Percentiles rank a stretch among this genome's conserved stretches.
Conservation (phyloP, 2,888 invertebrate genomes). For the Gnatocerus cornutus region DNA sequence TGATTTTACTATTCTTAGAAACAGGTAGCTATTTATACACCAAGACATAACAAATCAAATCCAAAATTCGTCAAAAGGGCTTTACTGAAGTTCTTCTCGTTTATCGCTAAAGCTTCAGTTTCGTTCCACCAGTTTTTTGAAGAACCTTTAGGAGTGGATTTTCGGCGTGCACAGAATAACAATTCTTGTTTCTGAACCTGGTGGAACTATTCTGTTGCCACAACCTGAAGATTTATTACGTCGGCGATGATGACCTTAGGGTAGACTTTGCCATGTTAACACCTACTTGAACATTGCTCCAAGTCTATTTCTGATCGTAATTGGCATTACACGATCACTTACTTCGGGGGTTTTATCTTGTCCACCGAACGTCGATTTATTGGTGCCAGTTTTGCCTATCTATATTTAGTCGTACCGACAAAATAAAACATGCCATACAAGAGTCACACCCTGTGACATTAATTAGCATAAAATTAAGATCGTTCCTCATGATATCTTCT, state of each 20-base stretch:
- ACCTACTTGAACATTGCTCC: conserved; percentile 30
- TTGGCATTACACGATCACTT: conserved; percentile 25
- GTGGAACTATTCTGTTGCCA: neutral
- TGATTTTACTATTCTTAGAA: neutral
- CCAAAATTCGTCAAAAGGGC: neutral
- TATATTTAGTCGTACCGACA: conserved; percentile 9
- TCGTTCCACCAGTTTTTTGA: too few species aligned
- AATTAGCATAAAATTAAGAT: neutral
- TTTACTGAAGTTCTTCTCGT: too few species aligned
- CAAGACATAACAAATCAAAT: neutral
- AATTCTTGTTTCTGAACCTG: neutral
- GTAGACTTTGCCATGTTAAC: conserved; percentile 30
- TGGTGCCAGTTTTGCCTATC: conserved; percentile 14
- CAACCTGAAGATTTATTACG: conserved; percentile 3
- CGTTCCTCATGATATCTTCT: conserved; percentile 1
- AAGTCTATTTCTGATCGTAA: conserved; percentile 35
- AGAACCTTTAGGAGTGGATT: too few species aligned
- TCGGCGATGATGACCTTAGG: conserved; percentile 33
- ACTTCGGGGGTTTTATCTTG: conserved; percentile 24
- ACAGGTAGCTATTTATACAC: neutral
- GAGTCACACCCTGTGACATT: neutral
- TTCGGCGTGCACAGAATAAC: neutral
- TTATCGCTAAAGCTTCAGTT: too few species aligned
- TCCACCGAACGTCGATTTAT: conserved; percentile 22
- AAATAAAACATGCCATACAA: neutral